Conservation (phyloP, 2,888 invertebrate species). For the Meghimatium bilineatum region DNA sequence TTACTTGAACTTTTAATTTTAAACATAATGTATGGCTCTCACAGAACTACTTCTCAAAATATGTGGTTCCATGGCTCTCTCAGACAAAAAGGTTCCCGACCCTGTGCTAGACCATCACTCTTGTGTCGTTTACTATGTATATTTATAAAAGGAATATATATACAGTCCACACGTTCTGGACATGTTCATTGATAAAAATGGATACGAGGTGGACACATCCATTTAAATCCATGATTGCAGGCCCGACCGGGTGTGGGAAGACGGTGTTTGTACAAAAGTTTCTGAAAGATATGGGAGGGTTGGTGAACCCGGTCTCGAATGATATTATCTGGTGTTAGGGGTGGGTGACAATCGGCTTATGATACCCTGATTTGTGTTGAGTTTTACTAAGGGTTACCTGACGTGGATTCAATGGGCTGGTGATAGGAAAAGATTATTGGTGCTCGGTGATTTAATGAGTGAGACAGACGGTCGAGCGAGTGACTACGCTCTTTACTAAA, state of each 20-base stretch:
- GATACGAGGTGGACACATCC: conserved; percentile 21
- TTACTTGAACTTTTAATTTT: too few relatives aligned
- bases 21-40: too few relatives aligned
- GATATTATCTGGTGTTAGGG: neutral
- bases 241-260: neutral
- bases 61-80: too few relatives aligned
- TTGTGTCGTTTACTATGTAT: too few relatives aligned
- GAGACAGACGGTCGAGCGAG: neutral
- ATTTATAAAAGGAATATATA: too few relatives aligned
- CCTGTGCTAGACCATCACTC: too few relatives aligned
- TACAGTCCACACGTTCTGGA: too few relatives aligned
- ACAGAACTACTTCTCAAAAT: too few relatives aligned
- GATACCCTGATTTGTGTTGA: neutral
- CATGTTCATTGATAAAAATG: too few relatives aligned
- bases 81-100: too few relatives aligned
- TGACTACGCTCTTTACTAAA: neutral
- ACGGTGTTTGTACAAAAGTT: neutral
- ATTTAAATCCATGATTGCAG: neutral
- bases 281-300: neutral
- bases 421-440: neutral
- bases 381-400: neutral
- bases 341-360: neutral
- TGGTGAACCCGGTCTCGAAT: neutral
- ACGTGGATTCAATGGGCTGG: neutral
- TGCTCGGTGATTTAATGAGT: neutral